Percentiles rank a stretch among this genome's conserved stretches.
Evolutionary conservation across 2,888 invertebrate genomes (phyloP).

Genomic region (Silvanus unidentatus): DNA sequence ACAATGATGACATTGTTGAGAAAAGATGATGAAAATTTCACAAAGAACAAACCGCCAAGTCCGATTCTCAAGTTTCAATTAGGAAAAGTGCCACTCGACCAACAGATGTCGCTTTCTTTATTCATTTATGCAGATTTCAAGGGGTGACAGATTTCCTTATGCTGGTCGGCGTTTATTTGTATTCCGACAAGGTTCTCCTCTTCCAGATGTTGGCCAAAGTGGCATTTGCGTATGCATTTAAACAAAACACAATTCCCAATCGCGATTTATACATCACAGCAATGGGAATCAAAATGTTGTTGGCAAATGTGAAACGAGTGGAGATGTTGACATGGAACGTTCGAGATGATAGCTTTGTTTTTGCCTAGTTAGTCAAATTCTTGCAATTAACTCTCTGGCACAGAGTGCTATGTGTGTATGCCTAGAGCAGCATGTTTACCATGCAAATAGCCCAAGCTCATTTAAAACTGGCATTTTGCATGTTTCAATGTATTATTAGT

Average conservation of each 20-base stretch:
- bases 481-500: constrained; percentile 21
- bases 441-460: constrained; percentile 22
- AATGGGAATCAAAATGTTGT: no score
- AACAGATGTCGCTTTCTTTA: no score
- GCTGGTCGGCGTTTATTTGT: constrained; percentile 39
- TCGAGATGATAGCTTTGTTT: constrained; percentile 10
- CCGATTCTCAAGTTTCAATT: no score
- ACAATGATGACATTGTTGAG: no score
- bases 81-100: no score
- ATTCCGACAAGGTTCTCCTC: constrained; percentile 24
- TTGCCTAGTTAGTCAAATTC: constrained; percentile 20
- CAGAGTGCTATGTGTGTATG: constrained; percentile 2
- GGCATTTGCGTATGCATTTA: not conserved
- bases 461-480: constrained; percentile 24
- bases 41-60: no score
- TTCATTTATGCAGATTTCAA: constrained; percentile 29
- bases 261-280: no score
- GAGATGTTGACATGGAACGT: not conserved
- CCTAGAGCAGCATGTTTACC: constrained; percentile 24
- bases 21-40: no score
- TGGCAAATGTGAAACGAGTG: no score
- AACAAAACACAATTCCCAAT: no score
- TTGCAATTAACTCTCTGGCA: constrained; percentile 22
- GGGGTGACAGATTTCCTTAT: constrained; percentile 24
- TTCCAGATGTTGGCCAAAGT: constrained; percentile 21